Percentiles rank a stretch among this genome's conserved stretches.
phyloP scores from a whole-genome alignment of 1,140 invertebrate species.

The Calliopsis andreniformis region DNA sequence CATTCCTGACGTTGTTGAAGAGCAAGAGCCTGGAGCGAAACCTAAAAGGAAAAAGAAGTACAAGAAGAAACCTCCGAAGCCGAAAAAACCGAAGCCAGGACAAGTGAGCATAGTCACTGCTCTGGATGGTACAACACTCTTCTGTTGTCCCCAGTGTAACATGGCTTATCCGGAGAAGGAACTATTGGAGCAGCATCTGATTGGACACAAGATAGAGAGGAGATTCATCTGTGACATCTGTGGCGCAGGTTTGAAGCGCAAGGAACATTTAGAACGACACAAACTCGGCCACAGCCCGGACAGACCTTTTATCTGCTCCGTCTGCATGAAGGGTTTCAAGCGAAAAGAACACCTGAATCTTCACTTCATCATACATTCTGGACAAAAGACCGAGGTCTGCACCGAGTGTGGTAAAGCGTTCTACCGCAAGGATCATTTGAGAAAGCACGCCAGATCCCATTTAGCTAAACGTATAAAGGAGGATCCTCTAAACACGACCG shows the following conservation, averaged over 20 bases:
- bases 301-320: conserved; percentile 88
- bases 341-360: conserved; percentile 90
- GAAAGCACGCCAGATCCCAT: conserved; percentile 89
- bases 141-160: conserved; percentile 90
- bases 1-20: conserved; percentile 81
- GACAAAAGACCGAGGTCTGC: conserved; percentile 90
- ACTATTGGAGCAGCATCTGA: conserved; percentile 87
- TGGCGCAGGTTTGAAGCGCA: conserved; percentile 87
- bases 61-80: conserved; percentile 89
- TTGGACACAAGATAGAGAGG: conserved; percentile 89
- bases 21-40: conserved; percentile 80
- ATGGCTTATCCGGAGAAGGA: conserved; percentile 90
- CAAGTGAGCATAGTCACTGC: conserved; percentile 88
- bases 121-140: conserved; percentile 87
- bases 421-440: conserved; percentile 91
- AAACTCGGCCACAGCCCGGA: conserved; percentile 90
- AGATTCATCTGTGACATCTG: conserved; percentile 84
- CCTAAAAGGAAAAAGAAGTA: conserved; percentile 89
- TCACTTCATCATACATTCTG: conserved; percentile 90
- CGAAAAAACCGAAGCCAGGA: conserved; percentile 87
- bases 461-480: conserved; percentile 87
- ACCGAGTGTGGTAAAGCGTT: conserved; percentile 89
- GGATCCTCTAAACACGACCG: conserved; percentile 80
- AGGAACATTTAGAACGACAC: conserved; percentile 90
- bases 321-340: conserved; percentile 90